phyloP scores from a whole-genome alignment of 2,797 vertebrate species.

The Percopsis omiscomaycus region DNA sequence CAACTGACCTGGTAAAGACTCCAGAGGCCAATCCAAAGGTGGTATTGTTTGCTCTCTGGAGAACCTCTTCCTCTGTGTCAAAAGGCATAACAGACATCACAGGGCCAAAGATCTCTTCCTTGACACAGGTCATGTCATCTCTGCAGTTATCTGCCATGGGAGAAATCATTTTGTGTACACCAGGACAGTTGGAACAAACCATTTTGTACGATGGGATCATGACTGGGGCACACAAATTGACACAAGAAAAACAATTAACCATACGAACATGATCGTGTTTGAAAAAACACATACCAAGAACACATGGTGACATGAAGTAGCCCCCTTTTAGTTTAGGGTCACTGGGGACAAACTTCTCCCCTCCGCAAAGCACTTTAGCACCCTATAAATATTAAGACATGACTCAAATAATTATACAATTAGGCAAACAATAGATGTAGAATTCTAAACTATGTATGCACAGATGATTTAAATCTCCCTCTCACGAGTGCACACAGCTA shows the following conservation, averaged over 20 bases:
- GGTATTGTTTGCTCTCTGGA: slow-evolving; percentile 88
- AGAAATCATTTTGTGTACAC: not conserved
- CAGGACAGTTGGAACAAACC: not conserved
- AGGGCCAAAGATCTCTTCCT: slow-evolving; percentile 97
- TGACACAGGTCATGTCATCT: slow-evolving; percentile 94
- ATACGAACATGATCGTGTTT: not conserved
- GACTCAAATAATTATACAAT: not conserved
- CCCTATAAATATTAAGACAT: slow-evolving; percentile 74
- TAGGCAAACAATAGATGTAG: not conserved
- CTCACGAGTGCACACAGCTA: too few relatives aligned
- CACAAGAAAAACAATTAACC: not conserved
- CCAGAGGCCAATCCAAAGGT: slow-evolving; percentile 91
- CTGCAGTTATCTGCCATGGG: slow-evolving; percentile 83
- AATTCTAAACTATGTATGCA: not conserved
- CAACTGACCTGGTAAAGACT: slow-evolving; percentile 90
- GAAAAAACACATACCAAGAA: slow-evolving; percentile 79
- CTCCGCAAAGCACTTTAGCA: slow-evolving; percentile 88
- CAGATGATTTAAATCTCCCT: too few relatives aligned
- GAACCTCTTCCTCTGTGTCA: slow-evolving; percentile 90
- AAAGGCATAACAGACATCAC: slow-evolving; percentile 95
- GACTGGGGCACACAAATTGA: not conserved
- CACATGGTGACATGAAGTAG: slow-evolving; percentile 90
- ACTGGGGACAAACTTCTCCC: slow-evolving; percentile 79
- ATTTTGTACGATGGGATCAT: not conserved
- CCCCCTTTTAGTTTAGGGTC: slow-evolving; percentile 89